Evolutionary conservation across 1,140 invertebrate species (phyloP).

Genomic region (Bacillus rossius): DNA sequence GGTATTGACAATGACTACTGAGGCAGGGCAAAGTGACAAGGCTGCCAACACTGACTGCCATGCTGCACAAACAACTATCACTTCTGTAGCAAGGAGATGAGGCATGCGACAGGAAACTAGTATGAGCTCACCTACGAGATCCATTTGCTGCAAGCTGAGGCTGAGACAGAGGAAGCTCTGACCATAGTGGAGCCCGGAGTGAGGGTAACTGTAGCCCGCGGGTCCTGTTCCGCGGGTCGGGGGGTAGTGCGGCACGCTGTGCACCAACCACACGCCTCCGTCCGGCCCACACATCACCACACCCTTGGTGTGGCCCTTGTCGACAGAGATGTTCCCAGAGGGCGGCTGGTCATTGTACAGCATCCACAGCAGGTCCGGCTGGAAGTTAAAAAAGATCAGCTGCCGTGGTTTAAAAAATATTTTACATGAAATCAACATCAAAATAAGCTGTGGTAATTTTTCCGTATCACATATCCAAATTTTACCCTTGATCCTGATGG

Average conservation of each 20-base stretch:
- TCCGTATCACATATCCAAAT: too few species aligned
- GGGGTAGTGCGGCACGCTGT: constrained; percentile 86
- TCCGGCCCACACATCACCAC: constrained; percentile 63
- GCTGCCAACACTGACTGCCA: too few species aligned
- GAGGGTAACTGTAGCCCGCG: constrained; percentile 53
- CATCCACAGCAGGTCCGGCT: constrained; percentile 49
- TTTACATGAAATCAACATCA: too few species aligned
- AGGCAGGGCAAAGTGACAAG: too few species aligned
- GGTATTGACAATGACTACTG: too few species aligned
- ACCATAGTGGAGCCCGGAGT: constrained; percentile 64
- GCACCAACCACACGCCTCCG: constrained; percentile 82
- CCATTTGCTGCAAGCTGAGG: constrained; percentile 53
- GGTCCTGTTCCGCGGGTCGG: constrained; percentile 40
- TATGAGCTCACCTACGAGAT: constrained; percentile 60
- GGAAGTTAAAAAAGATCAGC: constrained; percentile 30
- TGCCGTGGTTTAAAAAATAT: too few species aligned
- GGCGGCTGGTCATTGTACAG: constrained; percentile 85
- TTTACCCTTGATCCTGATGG: too few species aligned
- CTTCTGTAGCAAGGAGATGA: too few species aligned
- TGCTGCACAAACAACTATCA: too few species aligned
- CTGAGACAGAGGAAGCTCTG: constrained; percentile 86
- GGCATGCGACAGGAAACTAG: too few species aligned
- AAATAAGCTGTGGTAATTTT: too few species aligned
- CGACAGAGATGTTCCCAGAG: constrained; percentile 27
- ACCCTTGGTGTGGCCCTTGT: constrained; percentile 81